These are phyloP conservation scores for Actias luna DNA, from an alignment of 2,888 invertebrate species.

Conservation along the genomic window DNA sequence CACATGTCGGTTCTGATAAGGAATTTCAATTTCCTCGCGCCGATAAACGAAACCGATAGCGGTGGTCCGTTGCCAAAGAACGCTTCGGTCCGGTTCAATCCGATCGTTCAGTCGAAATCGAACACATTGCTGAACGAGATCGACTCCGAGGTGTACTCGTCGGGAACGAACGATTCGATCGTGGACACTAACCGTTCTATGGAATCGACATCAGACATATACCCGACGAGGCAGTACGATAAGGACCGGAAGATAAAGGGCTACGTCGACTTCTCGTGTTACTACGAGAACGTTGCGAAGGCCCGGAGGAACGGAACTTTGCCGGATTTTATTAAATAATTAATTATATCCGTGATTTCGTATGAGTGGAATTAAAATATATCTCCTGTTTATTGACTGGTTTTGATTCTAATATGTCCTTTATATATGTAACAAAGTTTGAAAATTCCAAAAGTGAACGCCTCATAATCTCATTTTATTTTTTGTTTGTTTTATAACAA, in stretches of 20 bases:
- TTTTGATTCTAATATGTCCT: too few relatives aligned
- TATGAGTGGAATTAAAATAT: too few relatives aligned
- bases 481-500: too few relatives aligned
- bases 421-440: too few relatives aligned
- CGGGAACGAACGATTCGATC: conserved; percentile 59
- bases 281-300: conserved; percentile 86
- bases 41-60: conserved; percentile 59
- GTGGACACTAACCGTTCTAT: conserved; percentile 67
- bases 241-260: conserved; percentile 87
- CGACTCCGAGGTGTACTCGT: conserved; percentile 66
- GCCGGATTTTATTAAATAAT: conserved; percentile 81
- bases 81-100: conserved; percentile 83
- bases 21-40: conserved; percentile 91
- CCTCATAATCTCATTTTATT: too few relatives aligned
- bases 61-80: conserved; percentile 67
- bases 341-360: neutral
- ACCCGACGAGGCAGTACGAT: conserved; percentile 72
- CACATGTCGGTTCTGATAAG: conserved; percentile 93
- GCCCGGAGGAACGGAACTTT: conserved; percentile 85
- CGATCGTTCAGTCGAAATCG: conserved; percentile 80
- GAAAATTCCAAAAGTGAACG: too few relatives aligned
- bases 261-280: conserved; percentile 93
- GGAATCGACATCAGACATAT: conserved; percentile 69
- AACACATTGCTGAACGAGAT: conserved; percentile 68
- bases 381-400: too few relatives aligned